Base-by-base conservation (phyloP, 2,113 vertebrate genomes). In the Labeo rohita region DNA sequence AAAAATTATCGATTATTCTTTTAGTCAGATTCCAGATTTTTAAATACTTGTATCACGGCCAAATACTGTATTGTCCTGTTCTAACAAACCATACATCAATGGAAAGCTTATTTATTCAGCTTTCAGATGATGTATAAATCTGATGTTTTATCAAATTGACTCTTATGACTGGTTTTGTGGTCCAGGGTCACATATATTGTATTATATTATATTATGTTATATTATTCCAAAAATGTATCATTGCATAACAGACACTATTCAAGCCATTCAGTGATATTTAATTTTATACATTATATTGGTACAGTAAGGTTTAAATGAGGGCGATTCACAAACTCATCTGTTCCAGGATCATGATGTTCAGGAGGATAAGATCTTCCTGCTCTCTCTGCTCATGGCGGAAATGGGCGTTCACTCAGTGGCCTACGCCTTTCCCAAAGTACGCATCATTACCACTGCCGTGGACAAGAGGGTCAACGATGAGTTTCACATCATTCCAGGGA, bases 391-490 rank as follows among this genome's bases (percentile, higher is more conserved):
- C 4, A 97, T 97, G 97, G 97, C 97, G 0, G 97, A 98, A 92
- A 97, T 97, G 96, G 97, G 97, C 0, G 96, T 98, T 50, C 96
- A 97, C 89, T 97, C 97, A 0, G 97, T 98, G 92, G 97, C 97
- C 39, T 97, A 98, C 0, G 97, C 97, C 28, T 98, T 97, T 83
- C 97, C 97, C 3, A 94, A 93, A 0, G 97, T 98, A 39, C 95
- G 87, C 85, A 97, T 98, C 93, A 98, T 97, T 93, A 97, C 95
- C 93, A 97, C 97, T 0, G 97, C 97, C 0, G 97, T 97, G 89
- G 97, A 98, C 93, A 97, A 97, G 90, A 92, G 94, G 15, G 95
- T 98, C 92, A 98, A 96, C 0, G 95, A 97, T 75, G 94, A 97
- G 89, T 97, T 97, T 91, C 96, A 97, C 93, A 98, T 98, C 91